A percentile compares a stretch with the other conserved stretches of the same genome.
phyloP scores from a whole-genome alignment of 2,797 vertebrate species.

The Malacoraja senta region DNA sequence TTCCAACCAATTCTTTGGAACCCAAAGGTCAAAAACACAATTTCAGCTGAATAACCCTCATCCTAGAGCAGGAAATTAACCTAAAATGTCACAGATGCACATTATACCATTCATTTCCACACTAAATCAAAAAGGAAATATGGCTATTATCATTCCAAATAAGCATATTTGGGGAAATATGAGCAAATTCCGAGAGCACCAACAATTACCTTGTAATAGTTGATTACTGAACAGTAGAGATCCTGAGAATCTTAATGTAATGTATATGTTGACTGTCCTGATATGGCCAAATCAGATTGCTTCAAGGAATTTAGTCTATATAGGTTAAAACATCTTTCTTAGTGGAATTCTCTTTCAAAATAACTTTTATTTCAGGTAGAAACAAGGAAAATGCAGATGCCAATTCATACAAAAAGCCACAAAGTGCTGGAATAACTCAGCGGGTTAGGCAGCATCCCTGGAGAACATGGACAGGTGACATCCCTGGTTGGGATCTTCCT shows the following conservation, averaged over 20 bases:
- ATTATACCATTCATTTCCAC: background rate
- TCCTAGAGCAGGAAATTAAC: background rate
- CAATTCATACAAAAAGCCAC: too few relatives aligned
- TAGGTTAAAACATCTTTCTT: background rate
- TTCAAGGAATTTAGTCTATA: background rate
- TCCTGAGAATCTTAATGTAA: background rate
- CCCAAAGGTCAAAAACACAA: background rate
- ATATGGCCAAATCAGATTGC: background rate
- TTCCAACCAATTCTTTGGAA: background rate
- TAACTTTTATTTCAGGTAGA: background rate
- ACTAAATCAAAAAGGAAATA: background rate
- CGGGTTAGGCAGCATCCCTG: too few relatives aligned
- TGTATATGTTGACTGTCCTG: background rate
- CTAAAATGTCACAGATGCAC: background rate
- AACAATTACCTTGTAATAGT: background rate
- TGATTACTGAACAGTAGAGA: background rate
- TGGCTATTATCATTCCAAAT: background rate
- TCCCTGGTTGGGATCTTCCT: too few relatives aligned
- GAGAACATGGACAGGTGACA: too few relatives aligned
- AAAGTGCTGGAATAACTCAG: too few relatives aligned
- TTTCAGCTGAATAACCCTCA: background rate
- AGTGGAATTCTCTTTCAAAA: conserved; percentile 23
- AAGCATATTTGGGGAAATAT: background rate
- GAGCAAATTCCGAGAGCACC: background rate
- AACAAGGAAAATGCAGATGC: too few relatives aligned